phyloP scores from a whole-genome alignment of 2,113 vertebrate species.

The Calonectris borealis region DNA sequence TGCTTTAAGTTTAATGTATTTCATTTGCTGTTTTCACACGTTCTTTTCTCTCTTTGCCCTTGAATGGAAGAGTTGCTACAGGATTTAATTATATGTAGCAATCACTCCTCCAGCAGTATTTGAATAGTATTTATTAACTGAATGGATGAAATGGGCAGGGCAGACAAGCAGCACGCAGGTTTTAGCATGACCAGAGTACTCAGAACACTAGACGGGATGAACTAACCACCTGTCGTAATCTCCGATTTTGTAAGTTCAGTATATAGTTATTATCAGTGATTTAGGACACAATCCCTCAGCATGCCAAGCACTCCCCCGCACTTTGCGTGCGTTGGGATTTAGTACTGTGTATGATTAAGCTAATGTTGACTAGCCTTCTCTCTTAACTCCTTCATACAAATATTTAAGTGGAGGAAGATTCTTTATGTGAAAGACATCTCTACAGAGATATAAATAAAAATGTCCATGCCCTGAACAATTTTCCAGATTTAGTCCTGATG shows the following conservation, averaged over 20 bases:
- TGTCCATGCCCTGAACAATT: rapidly evolving
- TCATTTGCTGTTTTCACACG: not conserved
- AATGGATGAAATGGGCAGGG: not conserved
- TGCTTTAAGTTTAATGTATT: not conserved
- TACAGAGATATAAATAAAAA: not conserved
- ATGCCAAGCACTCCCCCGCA: not conserved
- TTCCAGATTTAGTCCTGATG: not conserved
- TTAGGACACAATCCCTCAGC: not conserved
- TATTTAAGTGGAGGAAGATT: too few species aligned
- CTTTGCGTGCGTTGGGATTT: not conserved
- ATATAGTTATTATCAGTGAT: not conserved
- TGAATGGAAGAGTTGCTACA: not conserved
- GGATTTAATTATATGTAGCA: constrained; percentile 1
- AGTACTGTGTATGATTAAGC: not conserved
- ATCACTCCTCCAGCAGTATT: not conserved
- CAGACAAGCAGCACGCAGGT: constrained; percentile 24
- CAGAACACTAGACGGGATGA: not conserved
- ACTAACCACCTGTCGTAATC: constrained; percentile 43
- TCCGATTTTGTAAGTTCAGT: not conserved
- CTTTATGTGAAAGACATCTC: not conserved
- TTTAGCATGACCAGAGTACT: constrained; percentile 33
- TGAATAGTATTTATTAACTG: not conserved
- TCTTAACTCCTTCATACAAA: not conserved
- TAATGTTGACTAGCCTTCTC: not conserved
- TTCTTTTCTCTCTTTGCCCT: not conserved